phyloP scores from a whole-genome alignment of 2,888 invertebrate species.

The Deilephila elpenor region DNA sequence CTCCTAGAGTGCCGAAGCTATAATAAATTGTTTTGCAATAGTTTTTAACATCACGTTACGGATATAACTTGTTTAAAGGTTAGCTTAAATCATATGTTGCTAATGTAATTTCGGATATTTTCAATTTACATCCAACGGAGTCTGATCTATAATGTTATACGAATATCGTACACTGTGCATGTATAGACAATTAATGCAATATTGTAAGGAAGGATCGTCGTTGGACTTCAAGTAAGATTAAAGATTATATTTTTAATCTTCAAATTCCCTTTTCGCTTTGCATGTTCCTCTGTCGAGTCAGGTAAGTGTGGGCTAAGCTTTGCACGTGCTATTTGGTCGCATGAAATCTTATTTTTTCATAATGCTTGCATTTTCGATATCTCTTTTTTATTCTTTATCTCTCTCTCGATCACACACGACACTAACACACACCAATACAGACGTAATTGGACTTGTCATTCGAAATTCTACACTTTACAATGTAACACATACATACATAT shows the following conservation, averaged over 20 bases:
- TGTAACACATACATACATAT: conserved; percentile 65
- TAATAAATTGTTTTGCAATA: conserved; percentile 81
- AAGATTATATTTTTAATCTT: conserved; percentile 65
- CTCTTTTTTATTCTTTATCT: conserved; percentile 63
- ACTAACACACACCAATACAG: conserved; percentile 62
- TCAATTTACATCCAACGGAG: conserved; percentile 14
- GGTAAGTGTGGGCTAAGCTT: conserved; percentile 20
- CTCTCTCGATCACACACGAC: conserved; percentile 64
- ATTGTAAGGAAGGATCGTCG: conserved; percentile 81
- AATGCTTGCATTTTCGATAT: conserved; percentile 71
- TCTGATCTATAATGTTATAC: conserved; percentile 12
- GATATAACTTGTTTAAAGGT: conserved; percentile 68
- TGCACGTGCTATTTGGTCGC: conserved; percentile 62
- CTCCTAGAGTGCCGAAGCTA: conserved; percentile 79
- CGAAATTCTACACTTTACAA: conserved; percentile 81
- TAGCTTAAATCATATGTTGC: conserved; percentile 80
- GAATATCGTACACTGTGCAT: conserved; percentile 59
- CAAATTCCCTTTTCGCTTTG: conserved; percentile 67
- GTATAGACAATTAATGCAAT: conserved; percentile 60
- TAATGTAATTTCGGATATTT: conserved; percentile 64
- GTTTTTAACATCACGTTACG: conserved; percentile 75
- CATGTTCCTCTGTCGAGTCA: conserved; percentile 58
- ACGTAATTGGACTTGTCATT: conserved; percentile 70
- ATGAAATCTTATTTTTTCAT: conserved; percentile 52
- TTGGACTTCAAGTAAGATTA: conserved; percentile 82